phyloP scores from a whole-genome alignment of 1,140 invertebrate genomes.

The Drosophila ficusphila region DNA sequence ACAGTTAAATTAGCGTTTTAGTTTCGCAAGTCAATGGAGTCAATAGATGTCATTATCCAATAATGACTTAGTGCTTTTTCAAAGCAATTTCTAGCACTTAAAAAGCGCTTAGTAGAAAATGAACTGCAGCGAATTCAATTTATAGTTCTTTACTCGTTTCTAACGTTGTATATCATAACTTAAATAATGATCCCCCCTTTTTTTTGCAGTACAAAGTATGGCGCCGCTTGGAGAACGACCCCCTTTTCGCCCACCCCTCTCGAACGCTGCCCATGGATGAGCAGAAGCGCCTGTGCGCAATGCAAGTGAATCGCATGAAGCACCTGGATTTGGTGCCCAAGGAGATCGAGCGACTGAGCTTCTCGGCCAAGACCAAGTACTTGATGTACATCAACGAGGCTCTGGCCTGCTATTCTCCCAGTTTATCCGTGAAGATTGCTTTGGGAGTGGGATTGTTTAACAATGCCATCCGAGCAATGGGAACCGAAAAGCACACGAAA shows the following conservation, averaged over 20 bases:
- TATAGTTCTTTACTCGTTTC: too few species aligned
- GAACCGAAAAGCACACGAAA: conserved; percentile 90
- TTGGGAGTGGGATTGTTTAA: conserved; percentile 89
- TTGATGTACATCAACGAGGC: conserved; percentile 90
- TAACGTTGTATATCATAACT: too few species aligned
- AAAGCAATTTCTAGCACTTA: not conserved
- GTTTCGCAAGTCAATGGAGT: not conserved
- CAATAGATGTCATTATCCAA: not conserved
- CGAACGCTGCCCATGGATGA: conserved; percentile 89
- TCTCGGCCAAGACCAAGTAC: conserved; percentile 88
- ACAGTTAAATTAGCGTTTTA: not conserved
- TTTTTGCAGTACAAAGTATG: conserved; percentile 91
- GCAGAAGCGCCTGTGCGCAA: conserved; percentile 87
- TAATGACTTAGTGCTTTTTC: not conserved
- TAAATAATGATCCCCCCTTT: conserved; percentile 4
- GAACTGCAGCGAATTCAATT: not conserved
- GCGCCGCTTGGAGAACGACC: conserved; percentile 91
- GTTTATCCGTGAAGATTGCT: conserved; percentile 89
- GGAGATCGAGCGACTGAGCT: conserved; percentile 86
- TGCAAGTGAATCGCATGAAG: conserved; percentile 87
- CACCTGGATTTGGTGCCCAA: conserved; percentile 86
- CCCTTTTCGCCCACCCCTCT: conserved; percentile 88
- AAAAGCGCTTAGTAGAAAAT: not conserved
- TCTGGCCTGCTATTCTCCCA: conserved; percentile 87
- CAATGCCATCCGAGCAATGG: conserved; percentile 89